Evolutionary conservation across 2,797 vertebrate species (phyloP).

Genomic region (Antrozous pallidus): DNA sequence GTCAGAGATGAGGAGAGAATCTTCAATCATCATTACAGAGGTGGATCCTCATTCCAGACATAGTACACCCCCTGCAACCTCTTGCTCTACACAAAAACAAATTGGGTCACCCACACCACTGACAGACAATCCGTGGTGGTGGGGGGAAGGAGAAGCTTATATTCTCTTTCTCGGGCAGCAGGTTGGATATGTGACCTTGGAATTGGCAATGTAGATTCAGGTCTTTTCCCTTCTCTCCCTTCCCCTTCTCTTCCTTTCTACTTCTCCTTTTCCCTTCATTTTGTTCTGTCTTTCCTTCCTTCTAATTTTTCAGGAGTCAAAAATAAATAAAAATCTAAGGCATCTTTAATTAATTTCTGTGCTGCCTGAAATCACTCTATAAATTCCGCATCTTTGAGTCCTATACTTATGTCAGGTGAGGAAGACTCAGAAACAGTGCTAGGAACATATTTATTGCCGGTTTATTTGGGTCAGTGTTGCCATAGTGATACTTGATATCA

Average conservation of each 20-base stretch:
- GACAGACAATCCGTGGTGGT: background rate
- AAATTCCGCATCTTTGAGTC: background rate
- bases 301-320: no score
- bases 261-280: background rate
- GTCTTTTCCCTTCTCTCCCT: background rate
- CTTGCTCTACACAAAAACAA: background rate
- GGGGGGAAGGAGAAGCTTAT: accelerated
- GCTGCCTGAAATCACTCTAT: background rate
- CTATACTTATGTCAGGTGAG: background rate
- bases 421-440: background rate
- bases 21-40: background rate
- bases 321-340: background rate
- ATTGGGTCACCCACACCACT: accelerated
- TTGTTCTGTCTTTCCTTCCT: background rate
- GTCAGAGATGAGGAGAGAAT: background rate
- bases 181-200: background rate
- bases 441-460: background rate
- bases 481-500: background rate
- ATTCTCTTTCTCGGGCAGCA: background rate
- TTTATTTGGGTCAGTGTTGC: background rate
- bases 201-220: background rate
- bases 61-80: background rate
- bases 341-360: background rate
- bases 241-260: background rate
- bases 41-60: no score